Conservation (phyloP, 1,140 invertebrate genomes). For the Cephus cinctus region DNA sequence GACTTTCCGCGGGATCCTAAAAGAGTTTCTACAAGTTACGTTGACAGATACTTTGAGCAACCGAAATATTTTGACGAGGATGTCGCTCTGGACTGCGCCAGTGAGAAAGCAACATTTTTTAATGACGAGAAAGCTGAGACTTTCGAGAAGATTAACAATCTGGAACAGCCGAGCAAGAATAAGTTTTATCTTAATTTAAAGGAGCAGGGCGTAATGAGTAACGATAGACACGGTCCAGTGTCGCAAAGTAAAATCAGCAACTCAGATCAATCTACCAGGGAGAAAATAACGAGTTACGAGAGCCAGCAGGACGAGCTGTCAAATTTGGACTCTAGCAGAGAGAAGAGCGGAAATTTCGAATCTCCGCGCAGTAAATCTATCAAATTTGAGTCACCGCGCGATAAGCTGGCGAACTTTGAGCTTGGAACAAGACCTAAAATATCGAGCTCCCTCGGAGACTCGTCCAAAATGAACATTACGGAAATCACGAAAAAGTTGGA, state of each 20-base stretch:
- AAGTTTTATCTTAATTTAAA: conserved; percentile 37
- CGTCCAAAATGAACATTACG: conserved; percentile 29
- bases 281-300: conserved; percentile 15
- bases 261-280: conserved; percentile 19
- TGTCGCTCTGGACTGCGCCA: conserved; percentile 9
- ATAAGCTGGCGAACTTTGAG: conserved; percentile 27
- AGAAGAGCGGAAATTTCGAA: conserved; percentile 34
- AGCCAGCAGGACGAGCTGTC: conserved; percentile 14
- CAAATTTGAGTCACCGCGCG: conserved; percentile 24
- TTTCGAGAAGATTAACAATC: conserved; percentile 41
- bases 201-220: conserved; percentile 20
- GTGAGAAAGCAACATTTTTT: conserved; percentile 28
- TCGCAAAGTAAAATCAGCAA: conserved; percentile 18
- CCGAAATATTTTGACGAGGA: conserved; percentile 47
- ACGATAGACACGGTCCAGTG: conserved; percentile 8
- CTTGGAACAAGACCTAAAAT: conserved; percentile 43
- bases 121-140: conserved; percentile 35
- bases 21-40: conserved; percentile 48
- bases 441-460: conserved; percentile 19
- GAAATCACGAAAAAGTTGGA: conserved; percentile 39
- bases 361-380: conserved; percentile 23
- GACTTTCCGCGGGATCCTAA: conserved; percentile 35
- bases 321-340: conserved; percentile 11
- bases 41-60: conserved; percentile 51
- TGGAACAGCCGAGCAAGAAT: conserved; percentile 38